Evolutionary conservation across 2,888 invertebrate species (phyloP), one percentile per base, ranked within the genome.

Genomic region (Trimorus sp.): DNA sequence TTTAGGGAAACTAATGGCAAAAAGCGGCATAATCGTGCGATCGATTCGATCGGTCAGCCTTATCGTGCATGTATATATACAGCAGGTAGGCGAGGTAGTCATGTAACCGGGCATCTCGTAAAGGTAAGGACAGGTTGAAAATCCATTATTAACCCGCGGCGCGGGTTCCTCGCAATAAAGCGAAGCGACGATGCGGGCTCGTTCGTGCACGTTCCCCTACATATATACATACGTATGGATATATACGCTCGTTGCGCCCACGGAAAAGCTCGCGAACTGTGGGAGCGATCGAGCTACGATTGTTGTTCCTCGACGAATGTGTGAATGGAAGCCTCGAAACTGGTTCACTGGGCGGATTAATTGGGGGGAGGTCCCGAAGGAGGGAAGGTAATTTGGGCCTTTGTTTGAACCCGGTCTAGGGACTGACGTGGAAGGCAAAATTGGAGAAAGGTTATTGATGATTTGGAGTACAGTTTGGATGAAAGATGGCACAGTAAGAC

Each of bases 1-100:
- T 90, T 89, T 90, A 89, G 89, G 89, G 85, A 89, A 90, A 89
- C 88, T 88, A 87, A 86, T 85, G 84, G 85, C 87, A 89, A 89
- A 88, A 89, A 87, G 83, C 86, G 84, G 87, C 86, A 88, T 88
- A 89, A 89, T 87, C 86, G 85, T 83, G 80, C 85, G 84, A 86
- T 83, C 81, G 84, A 85, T 84, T 80, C 78, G 79, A 76, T 80
- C 82, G 80, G 80, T 75, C 79, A 71, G 84, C 83, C 86, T 88
- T 87, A 89, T 89, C 86, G 78, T 84, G 81, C 86, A 89, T 89
- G 88, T 87, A 89, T 89, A 84, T 89, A 88, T 89, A 88, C 88
- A 87, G 87, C 84, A 87, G 85, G 84, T 86, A 87, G 87, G 79
- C 85, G 83, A 85, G 79, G 84, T 82, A 86, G 79, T 87, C 87